These are phyloP conservation scores for Pygmarrhopalites habei DNA, from an alignment of 1,140 invertebrate species.

Conservation along the genomic window DNA sequence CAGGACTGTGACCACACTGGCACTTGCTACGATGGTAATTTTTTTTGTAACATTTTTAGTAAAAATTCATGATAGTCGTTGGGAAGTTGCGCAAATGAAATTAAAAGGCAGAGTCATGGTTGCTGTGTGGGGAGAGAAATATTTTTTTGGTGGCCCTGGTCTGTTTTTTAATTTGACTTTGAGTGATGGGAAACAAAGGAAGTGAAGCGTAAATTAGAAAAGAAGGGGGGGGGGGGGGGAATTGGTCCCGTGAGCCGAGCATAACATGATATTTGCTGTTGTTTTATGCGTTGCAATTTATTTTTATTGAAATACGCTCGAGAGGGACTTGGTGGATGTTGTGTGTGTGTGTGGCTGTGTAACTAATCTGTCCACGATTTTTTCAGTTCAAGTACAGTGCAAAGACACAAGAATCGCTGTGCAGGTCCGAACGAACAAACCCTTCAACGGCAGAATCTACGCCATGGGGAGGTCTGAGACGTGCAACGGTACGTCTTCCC, in stretches of 20 bases:
- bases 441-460: conserved; percentile 90
- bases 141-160: no score
- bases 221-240: not conserved
- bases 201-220: conserved; percentile 2
- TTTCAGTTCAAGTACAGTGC: conserved; percentile 79
- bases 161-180: conserved; percentile 20
- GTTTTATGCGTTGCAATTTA: conserved; percentile 11
- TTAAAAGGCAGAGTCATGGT: not conserved
- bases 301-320: not conserved
- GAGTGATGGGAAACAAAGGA: conserved; percentile 4
- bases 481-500: conserved; percentile 60
- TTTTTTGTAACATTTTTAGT: no score
- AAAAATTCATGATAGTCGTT: no score
- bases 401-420: conserved; percentile 90
- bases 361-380: not conserved
- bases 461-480: conserved; percentile 86
- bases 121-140: no score
- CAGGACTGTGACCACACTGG: conserved; percentile 87
- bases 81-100: not conserved
- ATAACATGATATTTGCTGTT: no score
- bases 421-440: conserved; percentile 82
- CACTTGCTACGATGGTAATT: conserved; percentile 89
- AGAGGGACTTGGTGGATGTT: not conserved
- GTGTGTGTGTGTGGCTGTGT: not conserved
- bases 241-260: not conserved